Conservation (phyloP, 2,888 invertebrate species). For the Sipha maydis region DNA sequence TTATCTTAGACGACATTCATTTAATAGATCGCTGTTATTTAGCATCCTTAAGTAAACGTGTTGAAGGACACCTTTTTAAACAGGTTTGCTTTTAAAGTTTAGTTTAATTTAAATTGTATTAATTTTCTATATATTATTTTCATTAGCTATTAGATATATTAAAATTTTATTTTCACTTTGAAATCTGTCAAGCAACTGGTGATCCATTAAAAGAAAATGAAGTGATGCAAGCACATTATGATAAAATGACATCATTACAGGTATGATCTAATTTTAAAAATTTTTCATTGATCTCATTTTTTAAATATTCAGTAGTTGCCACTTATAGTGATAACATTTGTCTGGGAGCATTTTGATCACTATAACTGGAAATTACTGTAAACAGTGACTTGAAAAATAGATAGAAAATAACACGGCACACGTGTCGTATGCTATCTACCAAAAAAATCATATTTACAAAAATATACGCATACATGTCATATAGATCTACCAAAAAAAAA, state of each 20-base stretch:
- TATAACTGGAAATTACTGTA: too few species aligned
- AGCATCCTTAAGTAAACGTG: slow-evolving; percentile 77
- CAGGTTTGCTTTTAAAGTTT: slow-evolving; percentile 76
- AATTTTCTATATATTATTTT: slow-evolving; percentile 63
- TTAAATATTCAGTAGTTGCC: not conserved
- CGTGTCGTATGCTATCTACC: too few species aligned
- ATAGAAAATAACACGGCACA: too few species aligned
- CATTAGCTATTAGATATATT: slow-evolving; percentile 91
- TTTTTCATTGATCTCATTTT: too few species aligned
- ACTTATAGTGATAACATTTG: too few species aligned
- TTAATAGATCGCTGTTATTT: slow-evolving; percentile 89
- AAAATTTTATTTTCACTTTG: slow-evolving; percentile 95
- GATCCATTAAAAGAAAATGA: slow-evolving; percentile 93
- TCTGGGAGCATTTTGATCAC: too few species aligned
- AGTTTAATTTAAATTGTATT: not conserved
- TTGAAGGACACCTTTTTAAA: slow-evolving; percentile 89
- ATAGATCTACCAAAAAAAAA: too few species aligned
- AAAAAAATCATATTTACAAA: too few species aligned
- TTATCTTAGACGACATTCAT: slow-evolving; percentile 93
- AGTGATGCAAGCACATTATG: slow-evolving; percentile 93
- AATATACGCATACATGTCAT: too few species aligned
- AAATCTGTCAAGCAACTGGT: slow-evolving; percentile 96
- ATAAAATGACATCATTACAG: slow-evolving; percentile 90
- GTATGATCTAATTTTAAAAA: slow-evolving; percentile 68
- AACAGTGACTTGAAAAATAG: too few species aligned